Base-by-base conservation (phyloP, 2,113 vertebrate species). In the Butastur rufipennis region DNA sequence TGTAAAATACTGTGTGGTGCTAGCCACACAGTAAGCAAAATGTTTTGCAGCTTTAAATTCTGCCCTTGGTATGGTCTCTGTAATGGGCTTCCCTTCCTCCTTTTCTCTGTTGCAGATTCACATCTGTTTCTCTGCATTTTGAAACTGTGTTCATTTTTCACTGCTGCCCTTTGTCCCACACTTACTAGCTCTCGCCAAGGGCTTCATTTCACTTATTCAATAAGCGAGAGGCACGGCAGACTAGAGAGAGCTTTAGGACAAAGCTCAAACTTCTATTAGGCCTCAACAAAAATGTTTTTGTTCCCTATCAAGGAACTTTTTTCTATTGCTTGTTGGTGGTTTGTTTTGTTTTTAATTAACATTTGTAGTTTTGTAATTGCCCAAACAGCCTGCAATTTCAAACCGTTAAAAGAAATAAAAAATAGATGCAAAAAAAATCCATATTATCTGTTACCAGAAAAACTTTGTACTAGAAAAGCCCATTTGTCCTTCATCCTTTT, bases 191-290 rank as follows among this genome's bases (percentile, higher is more conserved):
- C 95, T 90, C 93, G 93, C 97, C 90, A 88, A 95, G 91, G 96
- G 93, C 97, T 97, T 97, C 97, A 89, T 97, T 97, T 96, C 97
- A 97, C 96, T 98, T 96, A 98, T 97, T 98, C 93, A 98, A 97
- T 97, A 97, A 98, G 95, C 74, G 56, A 81, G 95, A 94, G 91
- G 90, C 93, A 95, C 86, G 97, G 96, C 97, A 89, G 96, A 94
- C 91, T 88, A 36, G 91, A 91, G 96, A 93, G 88, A 96, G 94
- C 96, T 96, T 88, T 92, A 89, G 87, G 94, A 96, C 96, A 96
- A 94, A 97, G 95, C 94, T 97, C 89, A 87, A 96, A 95, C 95
- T 95, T 93, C 85, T 80, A 29, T 79, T 94, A 89, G 91, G 88
- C 95, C 92, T 91, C 70, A 52, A 94, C 94, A 95, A 96, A 95